Base-by-base conservation (phyloP, 2,113 vertebrate species). In the Puffinus mauretanicus region DNA sequence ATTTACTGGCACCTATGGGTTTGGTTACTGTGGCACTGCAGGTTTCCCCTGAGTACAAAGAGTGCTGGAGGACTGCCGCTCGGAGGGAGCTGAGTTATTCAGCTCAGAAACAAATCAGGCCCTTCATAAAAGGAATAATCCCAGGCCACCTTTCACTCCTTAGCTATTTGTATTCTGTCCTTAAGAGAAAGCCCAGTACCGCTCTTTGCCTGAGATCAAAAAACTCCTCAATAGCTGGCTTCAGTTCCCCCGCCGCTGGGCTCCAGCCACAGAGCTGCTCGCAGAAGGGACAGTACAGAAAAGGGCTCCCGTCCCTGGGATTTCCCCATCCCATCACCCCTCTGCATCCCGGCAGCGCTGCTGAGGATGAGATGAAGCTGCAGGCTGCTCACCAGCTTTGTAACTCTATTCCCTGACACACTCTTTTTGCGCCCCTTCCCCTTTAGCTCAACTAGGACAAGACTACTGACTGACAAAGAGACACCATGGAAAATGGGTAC, bases 121-220 rank as follows among this genome's bases (percentile, higher is more conserved):
- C 64, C 88, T 95, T 95, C 86, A 83, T 32, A 77, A 67, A 90
- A 90, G 67, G 82, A 81, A 83, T 66, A 91, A 88, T 94, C 76
- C 42, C 78, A 91, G 82, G 85, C 85, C 66, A 92, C 85, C 78
- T 96, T 96, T 96, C 87, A 94, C 79, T 95, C 80, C 54, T 85
- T 52, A 65, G 84, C 90, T 82, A 86, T 96, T 96, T 91, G 76
- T 95, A 92, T 95, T 93, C 90, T 77, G 58, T 90, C 62, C 58
- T 93, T 91, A 94, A 72, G 40, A 96, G 82, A 90, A 94, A 92
- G 85, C 78, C 47, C 77, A 86, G 73, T 46, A 46, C 65, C 7
- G 6, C 93, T 86, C 62, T 90, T 82, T 94, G 91, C 95, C 54
- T 57, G 57, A 80, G 89, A 89, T 90, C 57, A 96, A 85, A 96